Base-by-base conservation (phyloP, 2,888 invertebrate genomes). In the Eudasyphora cyanicolor region DNA sequence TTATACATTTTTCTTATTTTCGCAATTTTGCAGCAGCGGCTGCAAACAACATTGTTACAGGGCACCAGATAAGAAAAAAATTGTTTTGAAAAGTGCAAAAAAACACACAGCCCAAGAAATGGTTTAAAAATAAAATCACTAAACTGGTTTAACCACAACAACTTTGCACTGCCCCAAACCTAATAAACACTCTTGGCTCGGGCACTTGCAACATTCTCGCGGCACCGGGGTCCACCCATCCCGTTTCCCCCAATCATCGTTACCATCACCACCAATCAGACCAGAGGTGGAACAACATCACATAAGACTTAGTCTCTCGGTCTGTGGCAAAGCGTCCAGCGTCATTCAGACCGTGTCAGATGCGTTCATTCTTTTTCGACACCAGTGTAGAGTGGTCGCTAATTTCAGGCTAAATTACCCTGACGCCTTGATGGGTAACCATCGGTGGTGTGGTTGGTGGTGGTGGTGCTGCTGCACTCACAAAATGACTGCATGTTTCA, bases 101-200 rank as follows among this genome's bases (percentile, higher is more conserved):
- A 38, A 42, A 12, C 19, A 45, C 10, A 10, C 60, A 29, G 42
- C 32, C 71, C 14, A 64, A 14, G 29, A 17, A 24, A 49, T 38
- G 21, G 49, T 80, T 71, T 78, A 17, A 49, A 81, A 81, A 81
- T 60, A 62, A 81, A 81, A 81, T 84, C 84, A 60, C 75, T 78
- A 81, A 84, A 84, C 84, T 84, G 81, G 84, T 84, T 84, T 81
- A 78, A 84, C 81, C 84, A 74, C 84, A 84, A 81, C 71, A 69
- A 76, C 78, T 84, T 75, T 57, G 60, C 7, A 27, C 17, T 42
- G n/a, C 60, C 24, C 51, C 69, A 69, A 57, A 57, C 21, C 49
- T 57, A 73, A 67, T 67, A 38, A 42, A 57, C 70, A 64, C 70
- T 77, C 71, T 8, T 71, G 57, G 74, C 57, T 29, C 69, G 42